phyloP scores from a whole-genome alignment of 2,113 vertebrate species.

The Aldabrachelys gigantea region DNA sequence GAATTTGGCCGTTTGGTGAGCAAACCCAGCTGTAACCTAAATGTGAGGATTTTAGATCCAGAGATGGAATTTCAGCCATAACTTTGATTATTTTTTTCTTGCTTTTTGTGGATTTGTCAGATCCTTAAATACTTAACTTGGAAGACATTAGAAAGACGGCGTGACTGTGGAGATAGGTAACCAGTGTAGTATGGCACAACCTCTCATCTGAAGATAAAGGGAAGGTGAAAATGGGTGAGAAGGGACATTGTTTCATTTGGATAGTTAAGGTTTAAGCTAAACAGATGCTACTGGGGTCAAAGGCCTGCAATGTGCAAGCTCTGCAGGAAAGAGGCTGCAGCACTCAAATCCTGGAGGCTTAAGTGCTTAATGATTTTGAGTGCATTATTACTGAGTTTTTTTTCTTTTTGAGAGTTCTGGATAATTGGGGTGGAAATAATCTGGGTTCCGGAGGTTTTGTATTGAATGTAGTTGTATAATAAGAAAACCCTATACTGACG shows the following conservation, averaged over 20 bases:
- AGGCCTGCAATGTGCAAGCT: too few relatives aligned
- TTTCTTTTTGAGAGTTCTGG: too few relatives aligned
- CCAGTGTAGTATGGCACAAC: not conserved
- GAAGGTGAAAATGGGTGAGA: not conserved
- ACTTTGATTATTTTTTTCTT: not conserved
- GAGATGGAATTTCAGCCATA: not conserved
- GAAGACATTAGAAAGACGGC: not conserved
- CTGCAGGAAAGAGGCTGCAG: too few relatives aligned
- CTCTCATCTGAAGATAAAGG: not conserved
- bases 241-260: not conserved
- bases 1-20: not conserved
- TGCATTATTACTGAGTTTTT: too few relatives aligned
- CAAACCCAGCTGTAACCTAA: fast-evolving
- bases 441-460: too few relatives aligned
- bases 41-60: not conserved
- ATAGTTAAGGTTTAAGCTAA: not conserved
- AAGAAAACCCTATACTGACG: too few relatives aligned
- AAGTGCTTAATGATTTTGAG: too few relatives aligned
- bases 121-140: not conserved
- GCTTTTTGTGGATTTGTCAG: not conserved
- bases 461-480: too few relatives aligned
- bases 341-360: too few relatives aligned
- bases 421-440: too few relatives aligned
- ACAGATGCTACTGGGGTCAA: too few relatives aligned
- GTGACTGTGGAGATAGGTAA: not conserved